These are phyloP conservation scores for Sinohyriopsis cumingii DNA, from an alignment of 2,888 invertebrate species.

Conservation along the genomic window DNA sequence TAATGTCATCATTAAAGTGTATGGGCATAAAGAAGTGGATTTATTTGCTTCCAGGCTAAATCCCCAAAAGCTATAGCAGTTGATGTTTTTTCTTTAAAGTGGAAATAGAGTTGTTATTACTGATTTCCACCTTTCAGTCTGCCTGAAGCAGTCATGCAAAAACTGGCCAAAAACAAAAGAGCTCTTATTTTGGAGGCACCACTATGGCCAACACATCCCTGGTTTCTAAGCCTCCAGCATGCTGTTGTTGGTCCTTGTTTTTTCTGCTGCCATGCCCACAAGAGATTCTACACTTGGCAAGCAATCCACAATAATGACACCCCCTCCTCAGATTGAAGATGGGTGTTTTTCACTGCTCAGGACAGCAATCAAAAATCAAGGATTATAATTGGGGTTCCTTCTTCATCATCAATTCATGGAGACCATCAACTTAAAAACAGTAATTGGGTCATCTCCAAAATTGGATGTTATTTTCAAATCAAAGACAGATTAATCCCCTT, in stretches of 20 bases:
- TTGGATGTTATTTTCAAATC: conserved; percentile 4
- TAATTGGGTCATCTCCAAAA: conserved; percentile 9
- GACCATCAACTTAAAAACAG: conserved; percentile 8
- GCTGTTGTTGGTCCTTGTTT: background rate
- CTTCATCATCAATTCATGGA: conserved; percentile 11
- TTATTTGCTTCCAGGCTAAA: background rate
- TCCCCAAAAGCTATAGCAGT: background rate
- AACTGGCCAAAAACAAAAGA: background rate
- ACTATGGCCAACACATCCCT: background rate
- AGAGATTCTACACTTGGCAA: background rate
- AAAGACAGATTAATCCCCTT: too few species aligned
- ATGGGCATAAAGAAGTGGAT: background rate
- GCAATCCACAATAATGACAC: background rate
- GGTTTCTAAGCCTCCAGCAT: background rate
- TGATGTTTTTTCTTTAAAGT: background rate
- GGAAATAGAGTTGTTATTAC: background rate
- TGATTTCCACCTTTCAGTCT: background rate
- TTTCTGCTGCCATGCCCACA: background rate
- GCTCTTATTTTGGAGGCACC: background rate
- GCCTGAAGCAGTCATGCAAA: background rate
- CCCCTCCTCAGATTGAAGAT: conserved; percentile 8
- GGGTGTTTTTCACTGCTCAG: conserved; percentile 10
- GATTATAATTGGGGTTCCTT: conserved; percentile 12
- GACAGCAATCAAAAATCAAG: conserved; percentile 7
- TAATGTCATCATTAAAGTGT: background rate